Evolutionary conservation across 2,113 vertebrate species (phyloP), one percentile per base, ranked within the genome.

Genomic region (Mionectes macconnelli): DNA sequence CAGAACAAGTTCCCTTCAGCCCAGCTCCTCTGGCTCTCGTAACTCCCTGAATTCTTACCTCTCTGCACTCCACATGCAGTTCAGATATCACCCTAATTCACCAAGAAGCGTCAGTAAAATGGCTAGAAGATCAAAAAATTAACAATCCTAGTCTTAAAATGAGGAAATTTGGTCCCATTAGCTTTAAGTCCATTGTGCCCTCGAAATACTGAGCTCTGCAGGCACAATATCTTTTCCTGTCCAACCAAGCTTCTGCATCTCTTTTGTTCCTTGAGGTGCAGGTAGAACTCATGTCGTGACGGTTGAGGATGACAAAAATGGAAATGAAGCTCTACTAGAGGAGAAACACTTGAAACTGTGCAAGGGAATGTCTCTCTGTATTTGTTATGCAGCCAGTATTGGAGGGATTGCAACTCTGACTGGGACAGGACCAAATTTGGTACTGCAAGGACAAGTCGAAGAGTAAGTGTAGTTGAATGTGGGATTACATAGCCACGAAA

Each of bases 321-420:
- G 5, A 76, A 37, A 7, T 1, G 78, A 91, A 28, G 12, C 69
- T 20, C 21, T 39, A 17, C 12, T n/a, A 74, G 37, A 97, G 5
- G 8, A 76, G 10, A 98, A 98, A 35, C 98, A 99, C 53, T 31
- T 55, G 6, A 93, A 63, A 14, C 60, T 99, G 50, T 98, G 87
- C 96, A 99, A 99, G 97, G 99, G 98, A 40, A 98, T 99, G 98
- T 98, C 98, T 89, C 98, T 99, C 49, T 97, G 96, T 0, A 98
- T 99, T 84, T 99, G 99, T 89, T 99, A 99, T 80, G 97, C 99
- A 0, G 97, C 99, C 95, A 99, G 99, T 96, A 99, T 99, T 4
- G 99, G 99, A 24, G 99, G 99, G 62, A 99, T 98, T 0, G 99
- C 99, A 68, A 99, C 99, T 1, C 97, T 99, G 84, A 99, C 99